phyloP scores from a whole-genome alignment of 2,797 vertebrate species.

The Oceanodroma leucorhoa region DNA sequence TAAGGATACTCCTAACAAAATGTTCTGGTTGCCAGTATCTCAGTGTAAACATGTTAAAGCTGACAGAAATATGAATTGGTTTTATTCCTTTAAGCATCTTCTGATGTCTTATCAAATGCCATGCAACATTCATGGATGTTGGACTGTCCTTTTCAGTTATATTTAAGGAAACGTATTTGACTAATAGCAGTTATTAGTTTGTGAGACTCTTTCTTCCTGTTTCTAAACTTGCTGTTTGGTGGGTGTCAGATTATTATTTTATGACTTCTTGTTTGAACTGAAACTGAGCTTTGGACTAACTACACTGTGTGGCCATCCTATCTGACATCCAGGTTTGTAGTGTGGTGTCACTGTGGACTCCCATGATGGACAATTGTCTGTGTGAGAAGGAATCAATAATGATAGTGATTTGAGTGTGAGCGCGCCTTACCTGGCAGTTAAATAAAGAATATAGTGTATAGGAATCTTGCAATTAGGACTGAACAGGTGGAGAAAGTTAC shows the following conservation, averaged over 20 bases:
- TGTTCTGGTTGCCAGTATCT: not conserved
- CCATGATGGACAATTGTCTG: not conserved
- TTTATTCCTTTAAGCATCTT: not conserved
- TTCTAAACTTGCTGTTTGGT: not conserved
- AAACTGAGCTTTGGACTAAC: not conserved
- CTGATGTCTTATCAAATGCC: not conserved
- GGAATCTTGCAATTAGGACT: not conserved
- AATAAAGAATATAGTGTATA: not conserved
- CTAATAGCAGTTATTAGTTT: not conserved
- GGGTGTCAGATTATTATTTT: not conserved
- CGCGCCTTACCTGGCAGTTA: not conserved
- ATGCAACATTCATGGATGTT: not conserved
- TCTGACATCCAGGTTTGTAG: not conserved
- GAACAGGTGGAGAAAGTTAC: not conserved
- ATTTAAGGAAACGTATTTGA: not conserved
- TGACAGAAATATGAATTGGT: not conserved
- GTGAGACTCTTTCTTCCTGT: not conserved
- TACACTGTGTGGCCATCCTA: not conserved
- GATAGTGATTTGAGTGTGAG: not conserved
- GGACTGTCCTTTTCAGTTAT: not conserved
- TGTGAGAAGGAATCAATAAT: not conserved
- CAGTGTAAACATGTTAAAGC: not conserved
- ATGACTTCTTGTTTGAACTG: not conserved
- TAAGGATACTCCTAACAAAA: not conserved
- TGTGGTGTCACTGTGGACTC: not conserved